phyloP scores from a whole-genome alignment of 2,113 vertebrate genomes.

The Heptranchias perlo region DNA sequence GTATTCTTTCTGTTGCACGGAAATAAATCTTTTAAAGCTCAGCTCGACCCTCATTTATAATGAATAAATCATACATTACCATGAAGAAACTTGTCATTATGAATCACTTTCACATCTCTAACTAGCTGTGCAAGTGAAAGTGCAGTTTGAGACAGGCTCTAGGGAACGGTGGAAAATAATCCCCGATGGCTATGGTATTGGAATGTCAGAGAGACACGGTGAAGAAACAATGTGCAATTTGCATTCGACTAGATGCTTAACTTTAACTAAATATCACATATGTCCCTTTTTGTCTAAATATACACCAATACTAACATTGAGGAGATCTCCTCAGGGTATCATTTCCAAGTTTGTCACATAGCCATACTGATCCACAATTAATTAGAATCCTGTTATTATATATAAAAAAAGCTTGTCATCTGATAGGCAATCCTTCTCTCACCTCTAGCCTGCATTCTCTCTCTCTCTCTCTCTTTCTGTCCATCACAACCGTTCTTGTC shows the following conservation, averaged over 20 bases:
- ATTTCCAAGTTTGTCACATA: neutral
- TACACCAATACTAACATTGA: neutral
- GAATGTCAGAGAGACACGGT: neutral
- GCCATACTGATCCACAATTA: neutral
- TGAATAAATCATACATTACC: neutral
- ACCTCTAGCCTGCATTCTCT: neutral
- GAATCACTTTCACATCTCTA: neutral
- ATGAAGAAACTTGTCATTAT: neutral
- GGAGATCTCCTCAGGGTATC: neutral
- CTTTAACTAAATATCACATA: neutral
- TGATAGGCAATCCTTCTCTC: neutral
- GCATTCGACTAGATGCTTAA: neutral
- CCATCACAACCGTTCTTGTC: neutral
- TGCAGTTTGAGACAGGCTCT: neutral
- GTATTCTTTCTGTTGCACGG: neutral
- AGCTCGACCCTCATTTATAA: neutral
- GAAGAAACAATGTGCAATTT: neutral
- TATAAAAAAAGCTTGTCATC: neutral
- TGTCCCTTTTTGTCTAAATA: neutral
- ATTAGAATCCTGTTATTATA: neutral
- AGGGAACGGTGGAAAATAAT: neutral
- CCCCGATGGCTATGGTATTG: neutral
- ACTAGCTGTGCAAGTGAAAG: neutral
- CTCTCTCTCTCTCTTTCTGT: neutral
- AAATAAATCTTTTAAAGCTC: slow-evolving; percentile 2